phyloP scores from a whole-genome alignment of 2,888 invertebrate species.

The Polyommatus icarus region DNA sequence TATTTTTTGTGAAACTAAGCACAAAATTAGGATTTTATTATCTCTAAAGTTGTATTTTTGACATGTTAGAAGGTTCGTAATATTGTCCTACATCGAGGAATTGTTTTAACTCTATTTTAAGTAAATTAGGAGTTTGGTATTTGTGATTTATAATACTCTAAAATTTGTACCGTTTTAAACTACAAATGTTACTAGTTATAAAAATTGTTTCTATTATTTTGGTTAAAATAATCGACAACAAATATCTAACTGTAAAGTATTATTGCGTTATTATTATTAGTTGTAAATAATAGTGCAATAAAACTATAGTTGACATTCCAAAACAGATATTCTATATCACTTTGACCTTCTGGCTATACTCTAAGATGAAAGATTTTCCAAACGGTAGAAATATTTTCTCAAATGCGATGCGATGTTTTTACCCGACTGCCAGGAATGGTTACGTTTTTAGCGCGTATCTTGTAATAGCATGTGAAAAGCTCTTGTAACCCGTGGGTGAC shows the following conservation, averaged over 20 bases:
- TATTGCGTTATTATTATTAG: background rate
- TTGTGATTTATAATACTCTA: slow-evolving; percentile 6
- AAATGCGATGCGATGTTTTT: background rate
- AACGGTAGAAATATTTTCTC: background rate
- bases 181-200: background rate
- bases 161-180: slow-evolving; percentile 4
- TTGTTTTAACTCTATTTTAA: slow-evolving; percentile 7
- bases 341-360: background rate
- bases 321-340: background rate
- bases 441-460: too few relatives aligned
- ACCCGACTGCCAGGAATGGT: too few relatives aligned
- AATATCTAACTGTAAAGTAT: background rate
- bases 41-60: slow-evolving; percentile 14
- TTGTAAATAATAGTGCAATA: slow-evolving; percentile 13
- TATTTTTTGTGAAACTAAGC: background rate
- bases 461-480: too few relatives aligned
- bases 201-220: slow-evolving; percentile 13
- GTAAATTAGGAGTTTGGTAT: background rate
- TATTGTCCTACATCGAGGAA: background rate
- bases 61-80: background rate
- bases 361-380: background rate
- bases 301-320: background rate
- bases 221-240: background rate
- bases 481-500: too few relatives aligned
- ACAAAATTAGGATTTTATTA: background rate